These are phyloP conservation scores for Diploscapter pachys DNA, from an alignment of 1,140 invertebrate genomes.

Conservation along the genomic window DNA sequence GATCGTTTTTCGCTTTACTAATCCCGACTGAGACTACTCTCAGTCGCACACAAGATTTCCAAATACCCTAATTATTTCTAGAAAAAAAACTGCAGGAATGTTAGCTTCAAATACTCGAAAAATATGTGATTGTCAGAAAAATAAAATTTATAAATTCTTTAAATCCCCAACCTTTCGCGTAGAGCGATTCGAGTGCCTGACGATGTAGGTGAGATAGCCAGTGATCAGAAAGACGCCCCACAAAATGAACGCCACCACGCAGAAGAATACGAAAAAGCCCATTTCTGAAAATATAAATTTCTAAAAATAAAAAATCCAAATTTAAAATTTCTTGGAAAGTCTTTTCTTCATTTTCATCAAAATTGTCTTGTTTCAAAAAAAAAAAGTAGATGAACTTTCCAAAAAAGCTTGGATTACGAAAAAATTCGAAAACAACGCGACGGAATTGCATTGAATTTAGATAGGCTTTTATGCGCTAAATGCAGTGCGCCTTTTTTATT, in stretches of 20 bases:
- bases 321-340: background rate
- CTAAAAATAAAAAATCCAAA: background rate
- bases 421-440: too few relatives aligned
- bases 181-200: conserved; percentile 21
- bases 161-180: conserved; percentile 9
- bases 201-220: conserved; percentile 20
- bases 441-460: too few relatives aligned
- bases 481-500: background rate
- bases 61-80: too few relatives aligned
- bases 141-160: background rate
- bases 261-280: conserved; percentile 26
- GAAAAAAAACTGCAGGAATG: too few relatives aligned
- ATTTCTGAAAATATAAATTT: background rate
- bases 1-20: too few relatives aligned
- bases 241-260: conserved; percentile 17
- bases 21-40: too few relatives aligned
- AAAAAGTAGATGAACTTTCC: too few relatives aligned
- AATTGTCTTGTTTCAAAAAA: background rate
- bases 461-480: too few relatives aligned
- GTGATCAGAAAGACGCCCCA: conserved; percentile 23
- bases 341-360: background rate
- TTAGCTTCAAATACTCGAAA: conserved; percentile 1
- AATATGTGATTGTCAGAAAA: background rate
- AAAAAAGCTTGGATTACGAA: background rate
- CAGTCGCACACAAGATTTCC: too few relatives aligned